Conservation (phyloP, 2,797 vertebrate genomes). For the Anguilla marmorata region DNA sequence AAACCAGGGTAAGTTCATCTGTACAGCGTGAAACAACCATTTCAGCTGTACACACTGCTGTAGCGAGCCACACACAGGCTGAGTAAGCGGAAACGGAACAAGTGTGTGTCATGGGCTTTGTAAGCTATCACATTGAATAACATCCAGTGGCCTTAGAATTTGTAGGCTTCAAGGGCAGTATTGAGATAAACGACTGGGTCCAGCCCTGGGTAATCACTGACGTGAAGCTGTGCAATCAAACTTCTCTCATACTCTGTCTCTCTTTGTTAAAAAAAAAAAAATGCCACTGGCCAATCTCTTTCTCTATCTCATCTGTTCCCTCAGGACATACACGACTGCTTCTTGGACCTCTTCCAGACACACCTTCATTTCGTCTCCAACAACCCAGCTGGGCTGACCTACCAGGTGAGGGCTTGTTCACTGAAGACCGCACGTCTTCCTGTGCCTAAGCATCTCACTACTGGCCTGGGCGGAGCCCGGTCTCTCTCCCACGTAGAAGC, state of each 20-base stretch:
- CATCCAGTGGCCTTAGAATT: background rate
- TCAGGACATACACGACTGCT: slow-evolving; percentile 90
- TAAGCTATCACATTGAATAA: background rate
- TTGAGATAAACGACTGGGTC: background rate
- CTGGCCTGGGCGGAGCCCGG: background rate
- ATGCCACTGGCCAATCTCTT: slow-evolving; percentile 4
- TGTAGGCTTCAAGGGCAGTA: background rate
- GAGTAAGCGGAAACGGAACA: background rate
- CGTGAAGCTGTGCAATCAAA: background rate
- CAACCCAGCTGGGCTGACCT: slow-evolving; percentile 82
- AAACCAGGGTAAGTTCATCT: background rate
- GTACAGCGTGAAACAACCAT: background rate
- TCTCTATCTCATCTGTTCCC: slow-evolving; percentile 35
- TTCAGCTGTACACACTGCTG: background rate
- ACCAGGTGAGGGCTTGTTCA: slow-evolving; percentile 76
- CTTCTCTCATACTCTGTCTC: background rate
- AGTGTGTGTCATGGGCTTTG: background rate
- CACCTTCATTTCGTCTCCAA: slow-evolving; percentile 92
- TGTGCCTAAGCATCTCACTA: background rate
- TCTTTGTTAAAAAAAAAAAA: background rate
- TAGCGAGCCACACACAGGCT: background rate
- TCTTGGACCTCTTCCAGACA: slow-evolving; percentile 91
- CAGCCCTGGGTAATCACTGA: background rate
- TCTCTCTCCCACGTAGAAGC: background rate
- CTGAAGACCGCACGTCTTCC: background rate